Percentiles rank a stretch among this genome's conserved stretches.
Conservation (phyloP, 2,113 vertebrate genomes). For the Mobula birostris region DNA sequence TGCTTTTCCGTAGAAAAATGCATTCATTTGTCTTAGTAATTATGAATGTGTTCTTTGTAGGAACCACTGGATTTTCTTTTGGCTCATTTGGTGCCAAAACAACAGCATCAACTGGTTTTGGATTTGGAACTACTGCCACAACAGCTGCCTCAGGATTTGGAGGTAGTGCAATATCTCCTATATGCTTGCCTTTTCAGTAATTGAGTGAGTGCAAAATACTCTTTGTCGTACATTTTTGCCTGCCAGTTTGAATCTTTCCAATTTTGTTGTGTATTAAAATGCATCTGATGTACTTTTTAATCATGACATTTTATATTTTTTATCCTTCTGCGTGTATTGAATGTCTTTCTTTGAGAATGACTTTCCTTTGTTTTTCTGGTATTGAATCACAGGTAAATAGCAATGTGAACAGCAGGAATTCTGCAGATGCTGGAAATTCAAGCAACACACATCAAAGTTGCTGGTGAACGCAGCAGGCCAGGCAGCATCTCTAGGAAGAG, state of each 20-base stretch:
- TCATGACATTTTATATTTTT: not conserved
- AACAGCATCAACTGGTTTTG: constrained; percentile 59
- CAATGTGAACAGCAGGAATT: too few relatives aligned
- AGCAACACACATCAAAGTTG: too few relatives aligned
- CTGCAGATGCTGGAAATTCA: too few relatives aligned
- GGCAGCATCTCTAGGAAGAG: too few relatives aligned
- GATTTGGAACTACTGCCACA: constrained; percentile 58
- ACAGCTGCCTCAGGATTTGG: constrained; percentile 63
- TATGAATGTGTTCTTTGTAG: constrained; percentile 43
- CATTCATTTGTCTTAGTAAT: not conserved
- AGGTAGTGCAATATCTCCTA: constrained; percentile 53
- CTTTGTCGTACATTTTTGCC: not conserved
- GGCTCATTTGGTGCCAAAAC: constrained; percentile 66
- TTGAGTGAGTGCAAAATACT: not conserved
- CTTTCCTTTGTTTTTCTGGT: not conserved
- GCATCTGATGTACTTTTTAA: not conserved
- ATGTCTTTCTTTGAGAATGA: not conserved
- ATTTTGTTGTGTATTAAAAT: not conserved
- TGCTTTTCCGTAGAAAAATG: not conserved
- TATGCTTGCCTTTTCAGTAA: not conserved
- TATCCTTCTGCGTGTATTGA: not conserved
- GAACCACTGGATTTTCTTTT: constrained; percentile 61
- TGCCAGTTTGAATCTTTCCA: not conserved
- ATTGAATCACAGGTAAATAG: not conserved
- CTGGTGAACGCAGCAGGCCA: too few relatives aligned